Conservation (phyloP, 1,140 invertebrate species). For the Meloidogyne chitwoodi region DNA sequence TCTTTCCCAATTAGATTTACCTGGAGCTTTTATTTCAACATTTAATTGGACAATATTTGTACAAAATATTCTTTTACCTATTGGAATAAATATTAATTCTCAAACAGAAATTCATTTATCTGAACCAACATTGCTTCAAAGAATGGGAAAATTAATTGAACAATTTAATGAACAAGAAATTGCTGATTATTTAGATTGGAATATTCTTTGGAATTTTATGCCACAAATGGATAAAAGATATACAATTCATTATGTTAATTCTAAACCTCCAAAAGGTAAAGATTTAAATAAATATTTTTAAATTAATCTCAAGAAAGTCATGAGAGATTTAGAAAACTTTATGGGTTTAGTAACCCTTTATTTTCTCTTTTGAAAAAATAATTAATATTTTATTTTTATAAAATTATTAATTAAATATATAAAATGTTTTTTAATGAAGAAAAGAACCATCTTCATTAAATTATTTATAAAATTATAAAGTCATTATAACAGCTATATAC, state of each 20-base stretch:
- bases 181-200: not conserved
- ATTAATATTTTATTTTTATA: no score
- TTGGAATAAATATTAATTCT: not conserved
- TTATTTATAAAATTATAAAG: no score
- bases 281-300: not conserved
- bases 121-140: not conserved
- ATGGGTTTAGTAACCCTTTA: no score
- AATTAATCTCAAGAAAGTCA: not conserved
- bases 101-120: not conserved
- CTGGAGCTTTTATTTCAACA: not conserved
- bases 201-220: not conserved
- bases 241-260: not conserved
- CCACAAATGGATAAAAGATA: constrained; percentile 3
- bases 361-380: no score
- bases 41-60: not conserved
- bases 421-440: no score
- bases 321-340: no score
- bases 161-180: not conserved
- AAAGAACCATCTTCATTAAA: no score
- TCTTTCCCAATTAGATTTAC: not conserved
- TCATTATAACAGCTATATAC: no score
- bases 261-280: not conserved
- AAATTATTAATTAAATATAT: no score
- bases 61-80: not conserved
- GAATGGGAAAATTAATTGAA: not conserved